Evolutionary conservation across 2,888 invertebrate species (phyloP), one percentile per base, ranked within the genome.

Genomic region (Octonoba sinensis): DNA sequence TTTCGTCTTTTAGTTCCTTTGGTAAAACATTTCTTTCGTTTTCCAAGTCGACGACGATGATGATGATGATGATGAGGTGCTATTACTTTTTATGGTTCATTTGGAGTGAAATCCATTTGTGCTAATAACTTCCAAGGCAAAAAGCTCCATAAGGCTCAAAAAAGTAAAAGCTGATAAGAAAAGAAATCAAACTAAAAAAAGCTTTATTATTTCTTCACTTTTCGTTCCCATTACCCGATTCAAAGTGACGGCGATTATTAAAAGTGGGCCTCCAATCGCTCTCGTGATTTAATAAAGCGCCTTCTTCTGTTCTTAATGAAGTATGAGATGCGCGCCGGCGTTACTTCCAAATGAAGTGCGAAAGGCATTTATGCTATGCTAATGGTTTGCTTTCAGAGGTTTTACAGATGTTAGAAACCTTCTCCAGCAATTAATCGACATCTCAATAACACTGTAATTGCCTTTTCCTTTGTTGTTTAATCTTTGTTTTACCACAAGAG

Each of bases 1-100:
- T 36, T 36, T 36, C 36, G 36, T 36, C 36, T 8, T 36, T 36
- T 11, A 36, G 11, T 36, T 36, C 36, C 36, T 36, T 36, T 11
- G 36, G 36, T 36, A 36, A 36, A 36, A 36, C 36, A 36, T 36
- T 36, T 36, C 36, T 36, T 36, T 36, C 36, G 6, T 36, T 36
- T 36, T 36, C 36, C 36, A 15, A 46, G 27, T 46, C 27, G 49
- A 54, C 36, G 62, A 27, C 36, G 62, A 27, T 64, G 62, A 77
- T 70, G 73, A 49, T 79, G 79, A 79, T 79, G 79, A 79, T 79
- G 79, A 79, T 79, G 79, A 73, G 51, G 18, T 44, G 73, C 79
- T 79, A 79, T 79, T 79, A 79, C 72, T 73, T 73, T 79, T 79
- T 79, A 79, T 73, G 79, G 79, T 73, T 79, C 79, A 79, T 79